Conservation (phyloP, 2,113 vertebrate species). For the Taurulus bubalis region DNA sequence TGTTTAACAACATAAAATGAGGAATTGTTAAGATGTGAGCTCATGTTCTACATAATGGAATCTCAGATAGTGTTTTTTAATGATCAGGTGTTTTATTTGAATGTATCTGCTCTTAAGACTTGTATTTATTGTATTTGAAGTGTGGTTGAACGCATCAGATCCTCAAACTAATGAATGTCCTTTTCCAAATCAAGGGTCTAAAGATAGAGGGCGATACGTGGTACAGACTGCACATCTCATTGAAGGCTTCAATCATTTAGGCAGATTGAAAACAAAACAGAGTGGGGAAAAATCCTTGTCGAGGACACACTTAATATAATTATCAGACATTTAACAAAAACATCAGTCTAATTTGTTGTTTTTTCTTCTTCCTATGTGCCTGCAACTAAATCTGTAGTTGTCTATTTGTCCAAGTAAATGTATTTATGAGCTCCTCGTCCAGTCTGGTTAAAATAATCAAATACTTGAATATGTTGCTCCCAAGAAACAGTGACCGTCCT, state of each 20-base stretch:
- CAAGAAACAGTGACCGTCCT: background rate
- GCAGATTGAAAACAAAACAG: background rate
- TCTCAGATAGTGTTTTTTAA: conserved; percentile 21
- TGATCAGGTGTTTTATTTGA: conserved; percentile 2
- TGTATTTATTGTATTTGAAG: conserved; percentile 35
- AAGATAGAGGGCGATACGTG: background rate
- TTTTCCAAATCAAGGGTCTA: background rate
- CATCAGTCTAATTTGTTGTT: background rate
- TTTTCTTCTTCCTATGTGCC: background rate
- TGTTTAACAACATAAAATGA: conserved; percentile 20
- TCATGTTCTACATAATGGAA: background rate
- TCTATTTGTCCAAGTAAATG: background rate
- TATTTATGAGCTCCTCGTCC: background rate
- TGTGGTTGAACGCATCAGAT: conserved; percentile 4
- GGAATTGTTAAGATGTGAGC: background rate
- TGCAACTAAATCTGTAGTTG: background rate
- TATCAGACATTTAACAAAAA: background rate
- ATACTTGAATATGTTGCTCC: background rate
- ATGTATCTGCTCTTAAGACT: conserved; percentile 11
- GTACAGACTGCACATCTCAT: background rate
- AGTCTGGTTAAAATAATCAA: background rate
- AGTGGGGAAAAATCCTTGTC: background rate
- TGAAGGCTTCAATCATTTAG: background rate
- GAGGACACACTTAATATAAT: background rate
- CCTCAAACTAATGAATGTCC: background rate